Evolutionary conservation across 2,888 invertebrate species (phyloP), one percentile per base, ranked within the genome.

Genomic region (Sphaeridia pumilis): DNA sequence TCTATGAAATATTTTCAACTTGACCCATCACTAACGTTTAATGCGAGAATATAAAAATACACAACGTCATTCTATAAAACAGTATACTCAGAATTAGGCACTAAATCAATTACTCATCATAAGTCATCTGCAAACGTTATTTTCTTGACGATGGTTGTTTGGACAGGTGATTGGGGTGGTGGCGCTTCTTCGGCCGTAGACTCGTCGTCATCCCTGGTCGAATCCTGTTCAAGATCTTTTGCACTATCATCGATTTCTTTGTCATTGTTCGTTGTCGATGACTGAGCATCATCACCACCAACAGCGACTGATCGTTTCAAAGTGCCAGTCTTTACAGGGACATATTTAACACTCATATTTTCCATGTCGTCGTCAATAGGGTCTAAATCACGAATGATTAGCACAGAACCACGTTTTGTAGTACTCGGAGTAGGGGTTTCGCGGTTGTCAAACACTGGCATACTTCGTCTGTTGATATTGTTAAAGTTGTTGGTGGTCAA

Each of bases 231-330:
- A n/a, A n/a, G n/a, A n/a, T n/a, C n/a, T n/a, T n/a, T n/a, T n/a
- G n/a, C 17, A 20, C 46, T 25, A 26, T 22, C 42, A n/a, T n/a
- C n/a, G n/a, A n/a, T n/a, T n/a, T n/a, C n/a, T 54, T 41, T 50
- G 35, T 7, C 41, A 42, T 24, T n/a, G n/a, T n/a, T n/a, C n/a
- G n/a, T n/a, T n/a, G n/a, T n/a, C n/a, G n/a, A n/a, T n/a, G n/a
- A n/a, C n/a, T n/a, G n/a, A n/a, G n/a, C n/a, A n/a, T n/a, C n/a
- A n/a, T n/a, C n/a, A 4, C n/a, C 56, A 22, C 61, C 63, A 7
- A 63, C 63, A 10, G 56, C 63, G 2, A 63, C 63, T 0, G 63
- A 63, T 10, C 63, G 38, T 28, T 58, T 63, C 3, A 63, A 48
- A 14, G 63, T 63, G 10, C 63, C 63, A 20, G 58, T 61, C 49